A percentile compares a stretch with the other conserved stretches of the same genome.
Conservation (phyloP, 1,140 invertebrate genomes). For the Popillia japonica region DNA sequence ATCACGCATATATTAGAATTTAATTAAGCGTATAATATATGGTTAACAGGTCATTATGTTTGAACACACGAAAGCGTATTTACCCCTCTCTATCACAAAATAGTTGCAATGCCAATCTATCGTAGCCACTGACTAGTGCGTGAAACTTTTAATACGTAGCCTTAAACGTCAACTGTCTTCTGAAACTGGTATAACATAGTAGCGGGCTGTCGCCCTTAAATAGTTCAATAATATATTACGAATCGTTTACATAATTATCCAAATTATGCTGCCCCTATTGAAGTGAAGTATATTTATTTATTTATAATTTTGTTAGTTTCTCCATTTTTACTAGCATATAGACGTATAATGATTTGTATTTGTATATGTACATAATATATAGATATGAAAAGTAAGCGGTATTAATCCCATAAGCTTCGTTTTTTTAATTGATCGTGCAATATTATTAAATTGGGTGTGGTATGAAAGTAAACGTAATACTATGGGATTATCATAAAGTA, state of each 20-base stretch:
- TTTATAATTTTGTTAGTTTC: too few relatives aligned
- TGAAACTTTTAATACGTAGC: neutral
- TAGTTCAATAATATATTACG: neutral
- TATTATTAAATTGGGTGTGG: too few relatives aligned
- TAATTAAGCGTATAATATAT: constrained; percentile 41
- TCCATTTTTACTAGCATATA: too few relatives aligned
- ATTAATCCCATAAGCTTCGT: too few relatives aligned
- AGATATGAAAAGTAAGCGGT: too few relatives aligned
- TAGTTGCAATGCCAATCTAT: constrained; percentile 38
- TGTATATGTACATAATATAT: too few relatives aligned
- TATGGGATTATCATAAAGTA: too few relatives aligned
- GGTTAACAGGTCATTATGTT: constrained; percentile 37
- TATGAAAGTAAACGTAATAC: too few relatives aligned
- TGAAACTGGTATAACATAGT: neutral
- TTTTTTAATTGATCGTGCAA: too few relatives aligned
- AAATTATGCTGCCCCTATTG: neutral
- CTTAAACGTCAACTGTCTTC: neutral
- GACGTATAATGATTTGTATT: too few relatives aligned
- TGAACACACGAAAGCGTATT: constrained; percentile 38
- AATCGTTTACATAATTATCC: neutral
- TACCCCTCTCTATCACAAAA: constrained; percentile 40
- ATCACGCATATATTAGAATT: neutral
- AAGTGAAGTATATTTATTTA: too few relatives aligned
- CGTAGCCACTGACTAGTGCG: neutral
- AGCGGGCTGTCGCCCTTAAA: neutral